Percentiles rank a stretch among this genome's conserved stretches.
phyloP scores from a whole-genome alignment of 2,797 vertebrate species.

The Cheirogaleus major region DNA sequence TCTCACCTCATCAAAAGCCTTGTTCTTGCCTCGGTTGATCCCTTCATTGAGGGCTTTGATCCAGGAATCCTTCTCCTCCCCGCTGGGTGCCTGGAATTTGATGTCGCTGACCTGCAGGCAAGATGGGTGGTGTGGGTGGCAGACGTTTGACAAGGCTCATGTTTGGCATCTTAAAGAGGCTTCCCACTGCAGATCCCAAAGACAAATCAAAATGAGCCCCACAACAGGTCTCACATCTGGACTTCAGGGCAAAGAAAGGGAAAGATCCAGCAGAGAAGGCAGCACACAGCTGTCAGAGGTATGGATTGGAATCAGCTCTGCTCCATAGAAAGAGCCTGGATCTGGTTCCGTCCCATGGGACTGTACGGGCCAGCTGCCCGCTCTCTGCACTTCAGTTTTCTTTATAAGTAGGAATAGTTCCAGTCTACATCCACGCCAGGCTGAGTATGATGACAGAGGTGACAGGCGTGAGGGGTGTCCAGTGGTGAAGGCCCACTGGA shows the following conservation, averaged over 20 bases:
- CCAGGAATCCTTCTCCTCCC: conserved; percentile 95
- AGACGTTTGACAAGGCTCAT: conserved; percentile 27
- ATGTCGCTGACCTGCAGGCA: conserved; percentile 92
- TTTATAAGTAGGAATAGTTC: not conserved
- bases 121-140: not conserved
- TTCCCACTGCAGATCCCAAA: not conserved
- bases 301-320: not conserved
- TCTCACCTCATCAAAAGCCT: conserved; percentile 94
- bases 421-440: not conserved
- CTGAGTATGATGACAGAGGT: not conserved
- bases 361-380: not conserved
- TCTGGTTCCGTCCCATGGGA: not conserved
- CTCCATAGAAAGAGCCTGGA: not conserved
- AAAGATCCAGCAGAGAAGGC: not conserved
- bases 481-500: not conserved
- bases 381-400: not conserved
- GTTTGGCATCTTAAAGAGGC: not conserved
- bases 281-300: not conserved
- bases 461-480: not conserved
- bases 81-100: conserved; percentile 92
- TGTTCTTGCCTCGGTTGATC: conserved; percentile 95
- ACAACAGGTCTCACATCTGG: not conserved
- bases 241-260: no score
- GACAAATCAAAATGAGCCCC: not conserved
- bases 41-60: conserved; percentile 95